Percentiles rank a stretch among this genome's conserved stretches.
These are phyloP conservation scores for Poecilia latipinna DNA, from an alignment of 2,113 vertebrate species.

Conservation along the genomic window DNA sequence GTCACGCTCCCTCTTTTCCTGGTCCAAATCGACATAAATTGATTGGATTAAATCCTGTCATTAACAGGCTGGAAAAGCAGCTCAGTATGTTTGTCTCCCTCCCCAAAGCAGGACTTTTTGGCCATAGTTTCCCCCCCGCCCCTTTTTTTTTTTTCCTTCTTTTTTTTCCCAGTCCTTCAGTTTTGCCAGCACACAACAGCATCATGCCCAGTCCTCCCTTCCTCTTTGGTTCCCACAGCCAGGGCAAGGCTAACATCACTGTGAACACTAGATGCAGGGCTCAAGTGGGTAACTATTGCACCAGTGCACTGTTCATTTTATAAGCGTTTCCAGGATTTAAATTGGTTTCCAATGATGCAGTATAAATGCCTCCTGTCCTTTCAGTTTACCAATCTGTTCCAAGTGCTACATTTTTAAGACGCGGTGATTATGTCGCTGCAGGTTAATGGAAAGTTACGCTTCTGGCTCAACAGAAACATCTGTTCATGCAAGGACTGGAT, in stretches of 20 bases:
- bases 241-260: conserved; percentile 69
- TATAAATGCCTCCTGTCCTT: conserved; percentile 51
- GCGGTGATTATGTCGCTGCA: conserved; percentile 38
- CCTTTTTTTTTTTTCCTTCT: conserved; percentile 52
- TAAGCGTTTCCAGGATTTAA: conserved; percentile 55
- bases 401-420: conserved; percentile 51
- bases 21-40: conserved; percentile 80
- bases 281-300: conserved; percentile 64
- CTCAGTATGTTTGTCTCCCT: conserved; percentile 78
- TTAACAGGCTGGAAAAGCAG: conserved; percentile 82
- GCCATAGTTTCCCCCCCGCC: conserved; percentile 57
- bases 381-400: conserved; percentile 38
- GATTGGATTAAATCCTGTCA: conserved; percentile 83
- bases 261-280: conserved; percentile 60
- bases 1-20: conserved; percentile 76
- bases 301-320: conserved; percentile 50
- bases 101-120: conserved; percentile 74
- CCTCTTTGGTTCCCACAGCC: conserved; percentile 47
- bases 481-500: conserved; percentile 49
- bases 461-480: conserved; percentile 37
- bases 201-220: conserved; percentile 70
- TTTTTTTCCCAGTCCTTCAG: conserved; percentile 49
- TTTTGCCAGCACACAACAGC: conserved; percentile 74
- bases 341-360: conserved; percentile 34
- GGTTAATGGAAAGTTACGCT: conserved; percentile 46